Conservation (phyloP, 2,888 invertebrate species). For the Drosophila mimica region DNA sequence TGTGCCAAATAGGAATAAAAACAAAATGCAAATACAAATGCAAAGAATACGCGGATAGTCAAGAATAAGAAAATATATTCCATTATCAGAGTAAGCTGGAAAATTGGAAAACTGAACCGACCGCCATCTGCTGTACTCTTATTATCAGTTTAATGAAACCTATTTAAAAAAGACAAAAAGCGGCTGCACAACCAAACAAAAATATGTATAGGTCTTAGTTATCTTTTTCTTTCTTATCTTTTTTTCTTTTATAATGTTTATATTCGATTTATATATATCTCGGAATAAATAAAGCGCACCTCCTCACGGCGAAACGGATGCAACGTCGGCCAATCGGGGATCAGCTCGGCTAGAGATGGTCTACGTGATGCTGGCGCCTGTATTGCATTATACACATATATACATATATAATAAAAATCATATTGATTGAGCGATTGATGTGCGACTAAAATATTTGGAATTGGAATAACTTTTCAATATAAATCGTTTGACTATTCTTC, state of each 20-base stretch:
- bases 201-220: constrained; percentile 20
- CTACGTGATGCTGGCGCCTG: constrained; percentile 88
- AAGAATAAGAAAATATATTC: neutral
- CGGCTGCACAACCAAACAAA: constrained; percentile 40
- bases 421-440: constrained; percentile 1
- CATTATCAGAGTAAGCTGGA: constrained; percentile 3
- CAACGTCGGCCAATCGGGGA: constrained; percentile 96
- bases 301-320: constrained; percentile 87
- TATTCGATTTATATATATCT: constrained; percentile 21
- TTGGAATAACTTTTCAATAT: too few relatives aligned
- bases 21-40: constrained; percentile 41
- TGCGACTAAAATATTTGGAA: constrained; percentile 12
- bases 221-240: neutral
- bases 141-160: neutral
- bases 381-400: constrained; percentile 42
- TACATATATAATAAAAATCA: constrained; percentile 13
- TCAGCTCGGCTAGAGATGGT: constrained; percentile 96
- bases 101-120: neutral
- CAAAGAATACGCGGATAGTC: neutral
- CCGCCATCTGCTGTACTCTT: neutral
- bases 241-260: neutral
- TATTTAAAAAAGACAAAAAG: constrained; percentile 10
- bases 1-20: constrained; percentile 2
- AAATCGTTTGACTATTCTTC: too few relatives aligned
- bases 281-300: constrained; percentile 86